Evolutionary conservation across 2,797 vertebrate genomes (phyloP), one percentile per base, ranked within the genome.

Genomic region (Cirrhinus mrigala): DNA sequence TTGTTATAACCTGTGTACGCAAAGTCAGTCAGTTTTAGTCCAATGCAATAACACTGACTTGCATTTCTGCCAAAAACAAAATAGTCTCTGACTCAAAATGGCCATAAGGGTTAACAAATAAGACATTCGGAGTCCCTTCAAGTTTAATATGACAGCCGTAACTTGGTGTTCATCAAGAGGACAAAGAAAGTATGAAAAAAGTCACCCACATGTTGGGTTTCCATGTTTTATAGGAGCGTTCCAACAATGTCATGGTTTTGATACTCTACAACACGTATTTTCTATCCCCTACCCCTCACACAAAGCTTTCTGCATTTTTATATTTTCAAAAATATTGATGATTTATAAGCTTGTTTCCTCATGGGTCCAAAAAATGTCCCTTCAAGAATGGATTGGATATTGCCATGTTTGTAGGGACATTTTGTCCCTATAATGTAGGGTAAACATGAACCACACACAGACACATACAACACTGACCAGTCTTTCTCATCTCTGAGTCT

Each of bases 401-500:
- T 44, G 40, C 40, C 40, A 44, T 44, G 40, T 44, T 44, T 44
- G 40, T 8, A 6, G 40, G 40, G 40, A 44, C 40, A 44, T 44
- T 44, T 44, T 44, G 44, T 46, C 44, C 44, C 9, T 2, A 46
- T 46, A 46, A 46, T 46, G 44, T 46, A 46, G 44, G 44, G 9
- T 46, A 46, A 1, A 46, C 44, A 9, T 46, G 44, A 46, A 8
- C 9, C 37, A 10, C 20, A 20, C 50, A 58, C 20, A 22, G 0
- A 56, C 15, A 77, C 20, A 77, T 24, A 52, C 29, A 20, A 85
- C 83, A 87, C 91, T 91, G 91, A 99, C 98, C 96, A 97, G 54
- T 97, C 96, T 76, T 99, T 97, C 88, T 98, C 98, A 86, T 98
- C 97, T 90, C 96, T 92, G 81, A 97, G 95, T 80, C 95, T 98